phyloP scores from a whole-genome alignment of 2,888 invertebrate species.

The Glomeris marginata region DNA sequence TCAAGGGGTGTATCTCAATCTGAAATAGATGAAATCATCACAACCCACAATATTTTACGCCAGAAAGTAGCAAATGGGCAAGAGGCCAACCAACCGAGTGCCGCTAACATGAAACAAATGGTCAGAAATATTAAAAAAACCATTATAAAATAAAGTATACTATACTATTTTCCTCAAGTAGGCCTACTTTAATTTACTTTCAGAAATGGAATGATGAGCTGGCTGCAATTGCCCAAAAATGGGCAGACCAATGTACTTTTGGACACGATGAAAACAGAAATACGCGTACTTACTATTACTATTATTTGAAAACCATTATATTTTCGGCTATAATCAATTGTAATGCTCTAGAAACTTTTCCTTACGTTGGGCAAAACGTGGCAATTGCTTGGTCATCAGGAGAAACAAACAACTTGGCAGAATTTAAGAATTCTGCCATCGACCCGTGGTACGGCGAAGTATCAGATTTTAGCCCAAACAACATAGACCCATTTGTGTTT shows the following conservation, averaged over 20 bases:
- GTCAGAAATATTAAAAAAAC: too few relatives aligned
- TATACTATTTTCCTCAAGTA: too few relatives aligned
- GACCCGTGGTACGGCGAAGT: constrained; percentile 13
- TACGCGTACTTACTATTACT: not conserved
- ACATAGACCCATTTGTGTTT: constrained; percentile 8
- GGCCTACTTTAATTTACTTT: too few relatives aligned
- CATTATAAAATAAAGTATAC: too few relatives aligned
- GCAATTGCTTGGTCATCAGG: not conserved
- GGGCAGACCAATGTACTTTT: constrained; percentile 27
- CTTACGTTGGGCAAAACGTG: not conserved
- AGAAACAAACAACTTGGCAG: not conserved
- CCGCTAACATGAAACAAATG: too few relatives aligned
- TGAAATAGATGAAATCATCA: too few relatives aligned
- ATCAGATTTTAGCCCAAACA: not conserved
- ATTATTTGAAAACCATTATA: too few relatives aligned
- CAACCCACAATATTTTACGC: too few relatives aligned
- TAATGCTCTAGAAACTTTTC: not conserved
- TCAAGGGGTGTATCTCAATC: too few relatives aligned
- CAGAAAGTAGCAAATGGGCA: too few relatives aligned
- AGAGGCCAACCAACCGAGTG: too few relatives aligned
- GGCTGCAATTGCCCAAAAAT: constrained; percentile 26
- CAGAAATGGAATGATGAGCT: constrained; percentile 25
- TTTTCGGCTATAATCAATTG: too few relatives aligned
- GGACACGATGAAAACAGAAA: constrained; percentile 18
- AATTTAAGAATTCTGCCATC: not conserved